Evolutionary conservation across 2,888 invertebrate genomes (phyloP).

Genomic region (Ferrisia virgata): DNA sequence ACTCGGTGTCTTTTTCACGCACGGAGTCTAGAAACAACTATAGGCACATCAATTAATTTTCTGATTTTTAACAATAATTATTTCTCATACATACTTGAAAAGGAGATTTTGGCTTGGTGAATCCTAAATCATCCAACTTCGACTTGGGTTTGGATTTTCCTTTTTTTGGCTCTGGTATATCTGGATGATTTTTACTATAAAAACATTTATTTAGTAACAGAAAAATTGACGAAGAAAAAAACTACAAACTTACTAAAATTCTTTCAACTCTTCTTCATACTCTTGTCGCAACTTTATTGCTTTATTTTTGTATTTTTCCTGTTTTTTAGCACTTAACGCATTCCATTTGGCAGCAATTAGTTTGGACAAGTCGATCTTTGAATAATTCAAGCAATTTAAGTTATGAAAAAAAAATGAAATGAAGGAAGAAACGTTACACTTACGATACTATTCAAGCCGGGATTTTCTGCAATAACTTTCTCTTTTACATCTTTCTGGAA

Average conservation of each 20-base stretch:
- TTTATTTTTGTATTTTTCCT: conserved; percentile 22
- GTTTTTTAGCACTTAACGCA: neutral
- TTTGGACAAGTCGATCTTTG: neutral
- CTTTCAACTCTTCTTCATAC: conserved; percentile 8
- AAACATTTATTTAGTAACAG: neutral
- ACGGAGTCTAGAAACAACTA: neutral
- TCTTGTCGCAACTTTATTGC: neutral
- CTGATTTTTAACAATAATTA: neutral
- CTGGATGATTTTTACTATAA: conserved; percentile 8
- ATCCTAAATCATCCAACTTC: conserved; percentile 25
- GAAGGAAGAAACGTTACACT: no score
- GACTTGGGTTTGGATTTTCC: neutral
- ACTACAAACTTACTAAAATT: neutral
- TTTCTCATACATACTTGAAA: conserved; percentile 3
- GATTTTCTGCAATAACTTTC: neutral
- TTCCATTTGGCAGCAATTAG: conserved; percentile 30
- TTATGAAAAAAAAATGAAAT: neutral
- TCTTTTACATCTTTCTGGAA: conserved; percentile 15
- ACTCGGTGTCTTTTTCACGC: neutral
- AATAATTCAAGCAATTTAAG: neutral
- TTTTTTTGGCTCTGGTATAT: conserved; percentile 17
- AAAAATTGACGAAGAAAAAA: neutral
- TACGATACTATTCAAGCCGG: neutral
- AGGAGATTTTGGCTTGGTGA: conserved; percentile 36
- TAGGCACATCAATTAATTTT: neutral